These are phyloP conservation scores for Conopomorpha cramerella DNA, from an alignment of 1,140 invertebrate species.

Conservation along the genomic window DNA sequence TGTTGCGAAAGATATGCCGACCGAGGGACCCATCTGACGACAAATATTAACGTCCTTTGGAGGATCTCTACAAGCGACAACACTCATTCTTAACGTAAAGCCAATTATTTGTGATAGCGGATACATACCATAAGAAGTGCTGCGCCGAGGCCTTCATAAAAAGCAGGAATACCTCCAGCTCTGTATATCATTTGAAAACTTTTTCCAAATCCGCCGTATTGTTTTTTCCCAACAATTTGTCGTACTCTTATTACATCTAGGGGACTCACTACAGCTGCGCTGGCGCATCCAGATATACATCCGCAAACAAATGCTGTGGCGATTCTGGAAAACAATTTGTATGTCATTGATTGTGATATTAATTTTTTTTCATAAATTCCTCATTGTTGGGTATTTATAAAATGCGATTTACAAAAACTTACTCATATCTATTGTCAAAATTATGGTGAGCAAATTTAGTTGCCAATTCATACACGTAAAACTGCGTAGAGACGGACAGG, in stretches of 20 bases:
- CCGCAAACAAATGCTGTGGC: slow-evolving; percentile 21
- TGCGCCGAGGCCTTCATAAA: slow-evolving; percentile 35
- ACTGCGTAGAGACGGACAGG: slow-evolving; percentile 25
- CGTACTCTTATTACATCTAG: slow-evolving; percentile 38
- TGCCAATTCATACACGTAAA: slow-evolving; percentile 34
- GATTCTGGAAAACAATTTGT: too few relatives aligned
- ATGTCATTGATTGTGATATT: too few relatives aligned
- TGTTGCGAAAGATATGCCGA: slow-evolving; percentile 31
- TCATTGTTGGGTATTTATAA: too few relatives aligned
- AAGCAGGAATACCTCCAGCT: slow-evolving; percentile 26
- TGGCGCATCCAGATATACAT: slow-evolving; percentile 23
- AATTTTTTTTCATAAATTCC: too few relatives aligned
- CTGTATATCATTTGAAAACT: slow-evolving; percentile 33
- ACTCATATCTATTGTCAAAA: slow-evolving; percentile 14
- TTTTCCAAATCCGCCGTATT: too few relatives aligned
- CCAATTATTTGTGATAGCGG: too few relatives aligned
- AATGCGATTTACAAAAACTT: slow-evolving; percentile 11
- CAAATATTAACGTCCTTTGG: background rate
- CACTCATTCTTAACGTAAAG: too few relatives aligned
- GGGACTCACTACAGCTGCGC: slow-evolving; percentile 24
- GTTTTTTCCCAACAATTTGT: too few relatives aligned
- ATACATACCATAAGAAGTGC: too few relatives aligned
- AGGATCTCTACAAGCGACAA: slow-evolving; percentile 5
- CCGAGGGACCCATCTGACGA: slow-evolving; percentile 30
- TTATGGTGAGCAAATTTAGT: slow-evolving; percentile 16